Evolutionary conservation across 2,797 vertebrate genomes (phyloP).

Genomic region (Todus mexicanus): DNA sequence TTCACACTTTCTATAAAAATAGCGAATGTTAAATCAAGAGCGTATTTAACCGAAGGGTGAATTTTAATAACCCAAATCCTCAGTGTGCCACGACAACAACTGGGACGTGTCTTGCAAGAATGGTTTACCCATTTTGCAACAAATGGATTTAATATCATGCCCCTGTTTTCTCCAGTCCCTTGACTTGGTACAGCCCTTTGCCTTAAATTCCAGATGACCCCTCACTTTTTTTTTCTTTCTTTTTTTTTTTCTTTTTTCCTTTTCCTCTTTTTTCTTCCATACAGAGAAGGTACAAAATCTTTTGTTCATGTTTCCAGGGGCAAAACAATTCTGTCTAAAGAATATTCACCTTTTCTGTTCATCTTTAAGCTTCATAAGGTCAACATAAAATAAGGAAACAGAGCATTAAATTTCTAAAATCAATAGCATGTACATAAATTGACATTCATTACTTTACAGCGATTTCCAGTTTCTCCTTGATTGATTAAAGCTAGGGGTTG

Average conservation of each 20-base stretch:
- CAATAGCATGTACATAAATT: constrained; percentile 65
- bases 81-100: neutral
- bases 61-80: neutral
- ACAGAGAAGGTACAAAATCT: neutral
- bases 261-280: neutral
- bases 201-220: constrained; percentile 27
- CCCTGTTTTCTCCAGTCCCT: neutral
- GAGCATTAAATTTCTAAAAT: constrained; percentile 65
- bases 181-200: constrained; percentile 10
- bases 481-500: constrained; percentile 71
- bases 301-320: neutral
- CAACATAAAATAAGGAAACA: constrained; percentile 62
- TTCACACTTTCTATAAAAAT: constrained; percentile 3
- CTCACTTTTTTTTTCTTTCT: neutral
- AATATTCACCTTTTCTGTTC: constrained; percentile 54
- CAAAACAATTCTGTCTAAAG: neutral
- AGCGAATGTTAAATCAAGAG: neutral
- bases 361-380: constrained; percentile 42
- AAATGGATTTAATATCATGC: constrained; percentile 6
- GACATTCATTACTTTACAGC: constrained; percentile 61
- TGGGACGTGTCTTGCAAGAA: neutral
- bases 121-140: neutral
- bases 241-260: neutral
- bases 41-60: neutral
- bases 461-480: constrained; percentile 68